phyloP scores from a whole-genome alignment of 1,140 invertebrate genomes.

The Ephestia elutella region DNA sequence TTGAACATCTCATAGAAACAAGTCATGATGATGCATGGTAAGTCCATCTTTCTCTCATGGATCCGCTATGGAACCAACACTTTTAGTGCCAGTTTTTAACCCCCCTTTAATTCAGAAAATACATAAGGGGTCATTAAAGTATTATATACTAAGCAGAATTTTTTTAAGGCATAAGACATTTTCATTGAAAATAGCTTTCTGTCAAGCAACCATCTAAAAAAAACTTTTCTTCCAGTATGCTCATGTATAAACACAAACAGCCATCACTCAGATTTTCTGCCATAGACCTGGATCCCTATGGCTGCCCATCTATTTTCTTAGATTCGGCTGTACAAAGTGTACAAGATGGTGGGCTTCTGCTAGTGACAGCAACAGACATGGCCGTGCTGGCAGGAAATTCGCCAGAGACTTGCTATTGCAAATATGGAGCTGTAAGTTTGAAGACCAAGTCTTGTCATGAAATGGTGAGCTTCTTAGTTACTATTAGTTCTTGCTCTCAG shows the following conservation, averaged over 20 bases:
- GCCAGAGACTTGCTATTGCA: conserved; percentile 93
- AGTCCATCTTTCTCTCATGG: conserved; percentile 30
- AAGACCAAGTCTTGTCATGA: conserved; percentile 95
- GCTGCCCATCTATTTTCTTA: conserved; percentile 93
- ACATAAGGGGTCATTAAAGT: too few species aligned
- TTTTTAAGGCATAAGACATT: too few species aligned
- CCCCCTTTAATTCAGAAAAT: too few species aligned
- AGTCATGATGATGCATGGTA: conserved; percentile 89
- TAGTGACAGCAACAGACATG: conserved; percentile 98
- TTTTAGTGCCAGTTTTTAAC: too few species aligned
- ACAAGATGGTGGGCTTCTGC: conserved; percentile 86
- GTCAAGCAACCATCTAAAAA: too few species aligned
- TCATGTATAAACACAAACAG: conserved; percentile 87
- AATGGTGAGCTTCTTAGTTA: conserved; percentile 78
- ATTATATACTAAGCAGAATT: too few species aligned
- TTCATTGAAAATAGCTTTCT: too few species aligned
- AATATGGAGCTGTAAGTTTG: conserved; percentile 95
- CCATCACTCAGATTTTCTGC: conserved; percentile 85
- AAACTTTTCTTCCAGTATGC: conserved; percentile 76
- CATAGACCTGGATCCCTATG: conserved; percentile 98
- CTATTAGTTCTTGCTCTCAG: conserved; percentile 7
- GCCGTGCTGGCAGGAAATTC: conserved; percentile 96
- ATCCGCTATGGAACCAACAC: not conserved
- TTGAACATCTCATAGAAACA: conserved; percentile 83
- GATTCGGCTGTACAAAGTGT: conserved; percentile 92